These are phyloP conservation scores for Eptesicus fuscus DNA, from an alignment of 2,113 vertebrate species.

Conservation along the genomic window DNA sequence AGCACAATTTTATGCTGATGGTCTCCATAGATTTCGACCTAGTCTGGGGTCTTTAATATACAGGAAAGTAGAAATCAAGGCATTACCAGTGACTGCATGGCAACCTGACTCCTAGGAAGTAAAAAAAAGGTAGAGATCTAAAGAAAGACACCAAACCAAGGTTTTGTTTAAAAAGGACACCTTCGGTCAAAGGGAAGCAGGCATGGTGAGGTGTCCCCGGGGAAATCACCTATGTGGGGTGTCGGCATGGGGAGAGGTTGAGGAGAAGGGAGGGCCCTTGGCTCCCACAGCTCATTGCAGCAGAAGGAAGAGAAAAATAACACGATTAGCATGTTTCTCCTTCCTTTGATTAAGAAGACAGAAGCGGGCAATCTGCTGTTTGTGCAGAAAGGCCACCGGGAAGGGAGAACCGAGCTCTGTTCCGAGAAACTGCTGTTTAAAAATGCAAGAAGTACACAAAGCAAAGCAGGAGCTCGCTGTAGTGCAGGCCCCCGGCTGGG, in stretches of 20 bases:
- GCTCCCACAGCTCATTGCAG: background rate
- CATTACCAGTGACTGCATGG: background rate
- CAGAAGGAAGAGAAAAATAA: constrained; percentile 71
- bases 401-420: constrained; percentile 52
- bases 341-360: constrained; percentile 28
- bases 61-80: background rate
- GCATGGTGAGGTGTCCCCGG: background rate
- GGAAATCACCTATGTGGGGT: constrained; percentile 49
- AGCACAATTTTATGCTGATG: background rate
- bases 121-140: background rate
- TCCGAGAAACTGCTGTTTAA: constrained; percentile 36
- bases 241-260: background rate
- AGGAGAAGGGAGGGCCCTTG: background rate
- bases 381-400: constrained; percentile 46
- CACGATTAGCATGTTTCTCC: constrained; percentile 58
- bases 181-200: background rate
- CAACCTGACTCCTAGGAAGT: background rate
- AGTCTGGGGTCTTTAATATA: background rate
- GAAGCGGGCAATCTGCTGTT: constrained; percentile 75
- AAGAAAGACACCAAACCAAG: background rate
- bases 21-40: background rate
- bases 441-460: constrained; percentile 31
- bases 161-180: background rate
- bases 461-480: background rate
- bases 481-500: background rate